These are phyloP conservation scores for Ormyrus thymus DNA, from an alignment of 2,888 invertebrate species.

Conservation along the genomic window DNA sequence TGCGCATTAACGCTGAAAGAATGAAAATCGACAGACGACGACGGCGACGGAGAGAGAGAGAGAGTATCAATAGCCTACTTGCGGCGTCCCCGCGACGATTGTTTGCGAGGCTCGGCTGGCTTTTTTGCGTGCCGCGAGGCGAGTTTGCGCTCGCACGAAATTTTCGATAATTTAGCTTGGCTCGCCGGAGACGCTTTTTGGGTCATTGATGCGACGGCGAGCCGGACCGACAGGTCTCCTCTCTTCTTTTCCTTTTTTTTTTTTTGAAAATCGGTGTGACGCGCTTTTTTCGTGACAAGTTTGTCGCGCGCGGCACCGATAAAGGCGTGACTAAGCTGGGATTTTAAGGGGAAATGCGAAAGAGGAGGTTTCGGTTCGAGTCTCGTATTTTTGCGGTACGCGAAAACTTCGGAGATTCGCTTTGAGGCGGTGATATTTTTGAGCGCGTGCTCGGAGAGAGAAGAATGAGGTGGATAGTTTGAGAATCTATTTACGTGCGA, in stretches of 20 bases:
- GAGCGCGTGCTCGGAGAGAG: not conserved
- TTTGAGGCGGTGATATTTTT: too few relatives aligned
- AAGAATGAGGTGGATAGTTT: conserved; percentile 32
- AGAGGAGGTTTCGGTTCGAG: too few relatives aligned
- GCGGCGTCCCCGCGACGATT: not conserved
- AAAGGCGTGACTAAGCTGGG: too few relatives aligned
- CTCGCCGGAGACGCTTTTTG: conserved; percentile 38
- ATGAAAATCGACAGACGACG: conserved; percentile 44
- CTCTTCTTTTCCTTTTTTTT: not conserved
- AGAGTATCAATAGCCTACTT: conserved; percentile 47
- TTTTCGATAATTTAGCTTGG: conserved; percentile 50
- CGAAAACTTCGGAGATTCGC: too few relatives aligned
- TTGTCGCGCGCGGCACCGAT: not conserved
- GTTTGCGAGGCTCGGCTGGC: not conserved
- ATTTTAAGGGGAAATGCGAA: too few relatives aligned
- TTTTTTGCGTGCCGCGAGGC: not conserved
- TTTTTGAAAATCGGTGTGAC: conserved; percentile 31
- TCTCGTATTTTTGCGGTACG: too few relatives aligned
- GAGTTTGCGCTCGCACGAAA: conserved; percentile 18
- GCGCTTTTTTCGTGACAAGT: conserved; percentile 7
- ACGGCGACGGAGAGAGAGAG: not conserved
- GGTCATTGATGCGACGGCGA: conserved; percentile 49
- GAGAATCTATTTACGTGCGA: conserved; percentile 38
- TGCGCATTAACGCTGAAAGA: conserved; percentile 39
- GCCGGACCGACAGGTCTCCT: conserved; percentile 28